Conservation (phyloP, 1,140 invertebrate genomes). For the Brachionus paranguensis region DNA sequence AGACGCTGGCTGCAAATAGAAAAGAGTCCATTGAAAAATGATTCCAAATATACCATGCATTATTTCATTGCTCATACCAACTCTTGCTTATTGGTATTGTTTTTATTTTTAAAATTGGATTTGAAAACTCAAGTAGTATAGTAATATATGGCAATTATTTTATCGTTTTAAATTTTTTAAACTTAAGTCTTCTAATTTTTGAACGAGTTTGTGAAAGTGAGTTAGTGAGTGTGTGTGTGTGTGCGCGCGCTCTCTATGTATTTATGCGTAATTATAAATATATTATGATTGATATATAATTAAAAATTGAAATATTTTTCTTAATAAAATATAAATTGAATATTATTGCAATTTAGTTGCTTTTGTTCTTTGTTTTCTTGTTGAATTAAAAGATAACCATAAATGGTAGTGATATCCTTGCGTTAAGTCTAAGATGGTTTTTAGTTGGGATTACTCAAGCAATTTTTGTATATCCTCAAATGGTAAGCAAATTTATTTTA, state of each 20-base stretch:
- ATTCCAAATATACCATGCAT: neutral
- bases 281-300: constrained; percentile 29
- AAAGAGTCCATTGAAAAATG: neutral
- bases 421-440: neutral
- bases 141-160: neutral
- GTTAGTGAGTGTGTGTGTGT: neutral
- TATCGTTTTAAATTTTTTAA: neutral
- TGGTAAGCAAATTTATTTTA: neutral
- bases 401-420: neutral
- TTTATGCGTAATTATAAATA: constrained; percentile 11
- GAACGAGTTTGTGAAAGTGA: neutral
- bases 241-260: neutral
- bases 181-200: neutral
- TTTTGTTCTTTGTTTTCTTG: neutral
- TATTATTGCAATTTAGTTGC: neutral
- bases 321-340: constrained; percentile 24
- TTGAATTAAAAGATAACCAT: constrained; percentile 22
- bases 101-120: neutral
- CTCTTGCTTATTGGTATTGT: neutral
- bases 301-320: constrained; percentile 10
- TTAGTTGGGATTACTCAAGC: neutral
- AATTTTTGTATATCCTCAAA: neutral
- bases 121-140: neutral
- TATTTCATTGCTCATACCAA: neutral
- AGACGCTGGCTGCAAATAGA: neutral